Base-by-base conservation (phyloP, 2,113 vertebrate species). In the Brienomyrus longianalis region DNA sequence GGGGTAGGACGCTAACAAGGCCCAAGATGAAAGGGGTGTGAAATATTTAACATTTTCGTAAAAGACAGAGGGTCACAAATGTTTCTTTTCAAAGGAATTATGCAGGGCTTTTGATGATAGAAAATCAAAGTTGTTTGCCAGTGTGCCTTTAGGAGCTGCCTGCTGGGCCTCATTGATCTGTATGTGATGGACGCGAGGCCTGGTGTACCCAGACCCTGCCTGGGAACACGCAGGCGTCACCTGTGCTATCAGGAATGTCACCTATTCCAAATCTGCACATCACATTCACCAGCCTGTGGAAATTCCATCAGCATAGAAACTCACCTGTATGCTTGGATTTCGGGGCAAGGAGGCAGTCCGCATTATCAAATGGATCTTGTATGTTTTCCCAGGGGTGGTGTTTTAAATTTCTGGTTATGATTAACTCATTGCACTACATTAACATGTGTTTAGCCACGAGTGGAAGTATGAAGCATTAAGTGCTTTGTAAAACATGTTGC, bases 31-130 rank as follows among this genome's bases (percentile, higher is more conserved):
- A 90, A 90, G 89, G 62, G 70, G 89, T 51, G 89, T 87, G 89
- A 90, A 56, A 89, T 90, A 90, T 90, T 90, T 90, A 87, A 90
- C 85, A 47, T 90, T 90, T 90, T 90, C 62, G 52, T 90, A 90
- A 43, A 90, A 90, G 89, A 87, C 59, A 35, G 84, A 87, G 62
- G 89, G 89, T 90, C 89, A 70, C 84, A 90, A 90, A 90, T 45
- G 89, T 87, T 90, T 87, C 85, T 54, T 87, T 90, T 90, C 89
- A 90, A 90, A 90, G 89, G 89, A 80, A 87, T 87, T 87, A 87
- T 84, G 52, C 6, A 10, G 66, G 89, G 66, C 66, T 87, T 90
- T 90, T 90, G 89, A 90, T 90, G 89, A 84, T 84, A 51, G 77
- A 84, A 59, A 89, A 89, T 89, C 88, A 89, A 89, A 89, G 88